Evolutionary conservation across 2,888 invertebrate species (phyloP), one percentile per base, ranked within the genome.

Genomic region (Junonia oenone): DNA sequence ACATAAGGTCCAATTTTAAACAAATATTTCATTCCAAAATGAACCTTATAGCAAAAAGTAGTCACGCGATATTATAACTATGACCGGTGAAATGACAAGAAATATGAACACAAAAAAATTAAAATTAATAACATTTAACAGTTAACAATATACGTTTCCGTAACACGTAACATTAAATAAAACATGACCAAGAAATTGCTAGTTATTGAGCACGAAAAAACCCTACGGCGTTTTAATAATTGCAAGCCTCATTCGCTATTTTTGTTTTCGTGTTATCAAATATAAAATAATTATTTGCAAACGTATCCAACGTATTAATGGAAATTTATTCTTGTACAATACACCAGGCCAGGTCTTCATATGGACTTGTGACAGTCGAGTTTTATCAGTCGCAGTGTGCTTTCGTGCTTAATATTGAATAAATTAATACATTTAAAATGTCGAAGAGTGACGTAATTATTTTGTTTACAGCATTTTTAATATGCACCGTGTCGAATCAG

Each of bases 241-340:
- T 22, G 22, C 22, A 22, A 22, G 22, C 22, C 22, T 22, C 22
- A 22, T 22, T n/a, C n/a, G 9, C 2, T 11, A 31, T 11, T n/a
- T 0, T 31, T 2, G 11, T 29, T 29, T 2, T 14, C 35, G 6
- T 35, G 13, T 35, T 19, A 1, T 40, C 38, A 38, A 19, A 17
- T 40, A 40, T 40, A 47, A 37, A 13, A 15, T 37, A 45, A 67
- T 81, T 80, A 80, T 73, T 8, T n/a, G 1, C 29, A 29, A 29
- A 29, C 11, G n/a, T 17, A 80, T 79, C 73, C 64, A 83, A 69
- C 81, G 62, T 64, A 69, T 19, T 4, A 71, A 72, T 72, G 50
- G 26, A 54, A 54, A 58, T 45, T 50, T 59, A 50, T 40, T 56
- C 55, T 49, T 43, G 35, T 54, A 19, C 45, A 45, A 47, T 40